These are phyloP conservation scores for Sebastes baramenuke DNA, from an alignment of 2,797 vertebrate species.

Conservation along the genomic window DNA sequence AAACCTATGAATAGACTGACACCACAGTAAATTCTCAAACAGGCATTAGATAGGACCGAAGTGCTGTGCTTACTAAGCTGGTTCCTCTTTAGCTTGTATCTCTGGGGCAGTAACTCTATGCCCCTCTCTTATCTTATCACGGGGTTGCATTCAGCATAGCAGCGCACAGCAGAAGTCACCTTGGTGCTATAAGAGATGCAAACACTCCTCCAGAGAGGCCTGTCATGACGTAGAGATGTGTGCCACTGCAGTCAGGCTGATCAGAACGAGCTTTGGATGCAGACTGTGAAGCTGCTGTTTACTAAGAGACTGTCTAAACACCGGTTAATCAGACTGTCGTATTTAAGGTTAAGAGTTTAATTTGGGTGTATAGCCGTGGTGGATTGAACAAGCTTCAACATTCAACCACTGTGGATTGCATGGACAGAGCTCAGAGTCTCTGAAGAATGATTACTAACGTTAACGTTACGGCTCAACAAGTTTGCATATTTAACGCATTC, in stretches of 20 bases:
- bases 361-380: not conserved
- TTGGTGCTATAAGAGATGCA: slow-evolving; percentile 64
- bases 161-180: slow-evolving; percentile 66
- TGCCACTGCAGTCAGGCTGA: slow-evolving; percentile 31
- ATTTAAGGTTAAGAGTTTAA: not conserved
- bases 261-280: not conserved
- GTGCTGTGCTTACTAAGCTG: slow-evolving; percentile 65
- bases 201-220: slow-evolving; percentile 44
- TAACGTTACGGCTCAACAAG: not conserved
- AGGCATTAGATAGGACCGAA: slow-evolving; percentile 42
- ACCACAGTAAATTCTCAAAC: slow-evolving; percentile 35
- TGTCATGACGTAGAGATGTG: slow-evolving; percentile 33
- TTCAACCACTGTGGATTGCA: not conserved
- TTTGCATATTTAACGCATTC: not conserved
- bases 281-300: slow-evolving; percentile 5
- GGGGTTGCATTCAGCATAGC: slow-evolving; percentile 59
- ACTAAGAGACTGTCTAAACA: not conserved
- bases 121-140: slow-evolving; percentile 71
- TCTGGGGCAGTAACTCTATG: slow-evolving; percentile 60
- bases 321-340: not conserved
- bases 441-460: not conserved
- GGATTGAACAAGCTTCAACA: not conserved
- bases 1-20: slow-evolving; percentile 42
- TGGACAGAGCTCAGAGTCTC: not conserved
- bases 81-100: slow-evolving; percentile 65